phyloP scores from a whole-genome alignment of 2,797 vertebrate genomes.

The Eutrigla gurnardus region DNA sequence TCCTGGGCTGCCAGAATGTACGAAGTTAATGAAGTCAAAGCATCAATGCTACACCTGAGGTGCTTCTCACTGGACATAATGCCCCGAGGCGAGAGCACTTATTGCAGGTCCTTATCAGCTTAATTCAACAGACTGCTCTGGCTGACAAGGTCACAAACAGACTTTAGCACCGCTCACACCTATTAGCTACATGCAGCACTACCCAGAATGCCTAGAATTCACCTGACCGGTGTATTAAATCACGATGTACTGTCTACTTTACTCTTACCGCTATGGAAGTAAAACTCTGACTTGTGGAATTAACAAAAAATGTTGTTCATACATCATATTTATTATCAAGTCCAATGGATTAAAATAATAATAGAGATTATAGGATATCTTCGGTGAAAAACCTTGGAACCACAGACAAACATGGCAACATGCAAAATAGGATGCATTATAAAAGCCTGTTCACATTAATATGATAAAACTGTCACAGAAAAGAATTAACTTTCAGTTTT shows the following conservation, averaged over 20 bases:
- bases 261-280: not conserved
- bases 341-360: not conserved
- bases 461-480: not conserved
- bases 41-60: conserved; percentile 35
- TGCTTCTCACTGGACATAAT: conserved; percentile 42
- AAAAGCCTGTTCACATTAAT: not conserved
- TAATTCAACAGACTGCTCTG: conserved; percentile 77
- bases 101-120: conserved; percentile 79
- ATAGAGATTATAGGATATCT: no score
- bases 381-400: not conserved
- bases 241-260: not conserved
- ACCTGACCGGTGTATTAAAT: not conserved
- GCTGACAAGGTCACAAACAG: conserved; percentile 73
- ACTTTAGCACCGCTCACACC: conserved; percentile 33
- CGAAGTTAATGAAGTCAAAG: conserved; percentile 34
- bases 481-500: not conserved
- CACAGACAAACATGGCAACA: not conserved
- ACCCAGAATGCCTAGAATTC: not conserved
- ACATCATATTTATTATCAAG: not conserved
- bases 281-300: not conserved
- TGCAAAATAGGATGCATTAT: not conserved
- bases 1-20: conserved; percentile 7
- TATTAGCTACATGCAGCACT: conserved; percentile 3
- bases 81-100: conserved; percentile 47
- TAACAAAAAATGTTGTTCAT: not conserved